phyloP scores from a whole-genome alignment of 2,888 invertebrate genomes.

The Petrolisthes manimaculis region DNA sequence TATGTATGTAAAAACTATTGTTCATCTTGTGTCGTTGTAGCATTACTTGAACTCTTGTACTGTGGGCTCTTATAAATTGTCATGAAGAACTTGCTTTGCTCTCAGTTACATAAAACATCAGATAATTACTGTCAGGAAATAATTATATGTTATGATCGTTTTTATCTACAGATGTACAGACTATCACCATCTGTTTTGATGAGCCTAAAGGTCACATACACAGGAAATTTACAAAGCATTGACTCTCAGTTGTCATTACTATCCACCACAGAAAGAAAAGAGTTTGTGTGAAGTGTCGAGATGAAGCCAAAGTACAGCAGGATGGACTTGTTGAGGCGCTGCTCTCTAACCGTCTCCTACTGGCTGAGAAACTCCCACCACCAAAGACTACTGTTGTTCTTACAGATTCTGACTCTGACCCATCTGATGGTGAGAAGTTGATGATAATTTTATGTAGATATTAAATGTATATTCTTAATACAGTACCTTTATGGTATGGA shows the following conservation, averaged over 20 bases:
- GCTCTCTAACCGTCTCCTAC: constrained; percentile 34
- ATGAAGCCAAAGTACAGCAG: constrained; percentile 43
- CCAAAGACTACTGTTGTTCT: constrained; percentile 62
- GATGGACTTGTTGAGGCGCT: constrained; percentile 45
- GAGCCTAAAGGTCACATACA: not conserved
- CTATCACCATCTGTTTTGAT: too few species aligned
- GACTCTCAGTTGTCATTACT: not conserved
- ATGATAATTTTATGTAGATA: too few species aligned
- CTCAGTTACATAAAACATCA: too few species aligned
- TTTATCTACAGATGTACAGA: too few species aligned
- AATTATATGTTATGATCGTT: too few species aligned
- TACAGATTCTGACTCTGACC: constrained; percentile 65
- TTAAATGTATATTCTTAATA: too few species aligned
- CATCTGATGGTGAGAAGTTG: constrained; percentile 48
- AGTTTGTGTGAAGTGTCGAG: constrained; percentile 48
- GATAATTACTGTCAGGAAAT: too few species aligned
- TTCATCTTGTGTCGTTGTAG: not conserved
- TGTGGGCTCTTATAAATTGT: not conserved
- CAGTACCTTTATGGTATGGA: too few species aligned
- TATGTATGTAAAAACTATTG: too few species aligned
- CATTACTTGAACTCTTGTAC: not conserved
- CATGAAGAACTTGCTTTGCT: too few species aligned
- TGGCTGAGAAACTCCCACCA: constrained; percentile 46
- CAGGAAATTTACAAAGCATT: not conserved
- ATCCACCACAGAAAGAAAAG: constrained; percentile 50